A percentile compares a stretch with the other conserved stretches of the same genome.
phyloP scores from a whole-genome alignment of 2,888 invertebrate species.

The Pandemis heparana region DNA sequence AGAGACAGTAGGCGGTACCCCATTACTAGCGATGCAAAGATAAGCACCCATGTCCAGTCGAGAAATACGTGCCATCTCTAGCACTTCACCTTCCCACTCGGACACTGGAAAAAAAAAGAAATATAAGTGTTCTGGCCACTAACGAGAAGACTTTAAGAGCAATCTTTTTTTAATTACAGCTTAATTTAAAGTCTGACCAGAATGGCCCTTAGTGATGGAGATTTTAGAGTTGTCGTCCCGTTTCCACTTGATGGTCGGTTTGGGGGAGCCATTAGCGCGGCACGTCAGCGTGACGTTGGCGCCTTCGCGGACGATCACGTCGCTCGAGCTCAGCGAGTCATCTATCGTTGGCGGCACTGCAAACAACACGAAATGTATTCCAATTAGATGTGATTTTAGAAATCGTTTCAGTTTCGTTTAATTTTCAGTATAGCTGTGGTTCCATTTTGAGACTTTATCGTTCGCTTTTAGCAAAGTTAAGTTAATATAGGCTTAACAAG shows the following conservation, averaged over 20 bases:
- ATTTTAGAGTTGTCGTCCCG: constrained; percentile 95
- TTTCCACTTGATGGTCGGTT: constrained; percentile 96
- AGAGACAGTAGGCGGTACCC: constrained; percentile 95
- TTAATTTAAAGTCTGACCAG: constrained; percentile 83
- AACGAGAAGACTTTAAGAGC: constrained; percentile 43
- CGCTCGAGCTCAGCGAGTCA: constrained; percentile 95
- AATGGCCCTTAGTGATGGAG: constrained; percentile 92
- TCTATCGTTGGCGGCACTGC: constrained; percentile 97
- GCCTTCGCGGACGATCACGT: constrained; percentile 95
- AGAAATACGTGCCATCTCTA: constrained; percentile 94
- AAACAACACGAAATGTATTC: constrained; percentile 66
- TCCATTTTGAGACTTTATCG: no score
- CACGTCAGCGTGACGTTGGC: constrained; percentile 95
- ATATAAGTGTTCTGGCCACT: constrained; percentile 47
- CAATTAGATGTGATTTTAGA: constrained; percentile 9
- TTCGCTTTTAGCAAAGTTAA: no score
- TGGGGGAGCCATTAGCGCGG: constrained; percentile 95
- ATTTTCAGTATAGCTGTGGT: no score
- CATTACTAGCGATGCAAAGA: constrained; percentile 96
- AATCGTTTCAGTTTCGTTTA: no score
- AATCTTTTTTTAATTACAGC: constrained; percentile 38
- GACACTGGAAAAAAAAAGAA: constrained; percentile 84
- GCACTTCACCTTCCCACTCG: constrained; percentile 93
- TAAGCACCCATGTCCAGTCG: constrained; percentile 96
- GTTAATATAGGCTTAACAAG: no score